phyloP scores from a whole-genome alignment of 2,797 vertebrate genomes.

The Fratercula arctica region DNA sequence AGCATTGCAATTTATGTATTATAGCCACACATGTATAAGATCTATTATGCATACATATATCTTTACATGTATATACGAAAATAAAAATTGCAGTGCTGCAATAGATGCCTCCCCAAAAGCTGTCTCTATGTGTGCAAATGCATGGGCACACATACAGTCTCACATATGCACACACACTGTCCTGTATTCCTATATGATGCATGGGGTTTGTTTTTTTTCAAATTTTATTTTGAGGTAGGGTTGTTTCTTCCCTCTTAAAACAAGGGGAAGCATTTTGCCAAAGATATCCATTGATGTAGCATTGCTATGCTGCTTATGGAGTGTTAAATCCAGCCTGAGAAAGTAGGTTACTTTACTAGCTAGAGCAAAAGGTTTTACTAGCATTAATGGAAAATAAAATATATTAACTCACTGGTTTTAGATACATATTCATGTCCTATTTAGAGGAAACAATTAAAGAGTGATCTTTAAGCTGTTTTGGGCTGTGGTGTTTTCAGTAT shows the following conservation, averaged over 20 bases:
- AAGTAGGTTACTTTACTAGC: neutral
- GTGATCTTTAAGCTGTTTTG: neutral
- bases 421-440: neutral
- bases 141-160: neutral
- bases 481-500: neutral
- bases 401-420: neutral
- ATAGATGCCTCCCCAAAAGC: neutral
- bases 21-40: neutral
- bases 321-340: neutral
- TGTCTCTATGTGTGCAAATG: neutral
- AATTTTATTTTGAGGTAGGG: neutral
- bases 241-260: neutral
- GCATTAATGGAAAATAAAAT: neutral
- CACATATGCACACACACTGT: no score
- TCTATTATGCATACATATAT: neutral
- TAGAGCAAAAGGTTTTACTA: neutral
- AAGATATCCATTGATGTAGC: neutral
- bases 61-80: neutral
- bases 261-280: neutral
- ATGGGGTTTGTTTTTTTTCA: neutral
- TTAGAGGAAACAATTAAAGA: neutral
- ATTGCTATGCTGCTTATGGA: neutral
- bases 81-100: neutral
- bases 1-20: neutral
- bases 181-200: neutral